Evolutionary conservation across 2,797 vertebrate species (phyloP), one percentile per base, ranked within the genome.

Genomic region (Pangasius larnaudii): DNA sequence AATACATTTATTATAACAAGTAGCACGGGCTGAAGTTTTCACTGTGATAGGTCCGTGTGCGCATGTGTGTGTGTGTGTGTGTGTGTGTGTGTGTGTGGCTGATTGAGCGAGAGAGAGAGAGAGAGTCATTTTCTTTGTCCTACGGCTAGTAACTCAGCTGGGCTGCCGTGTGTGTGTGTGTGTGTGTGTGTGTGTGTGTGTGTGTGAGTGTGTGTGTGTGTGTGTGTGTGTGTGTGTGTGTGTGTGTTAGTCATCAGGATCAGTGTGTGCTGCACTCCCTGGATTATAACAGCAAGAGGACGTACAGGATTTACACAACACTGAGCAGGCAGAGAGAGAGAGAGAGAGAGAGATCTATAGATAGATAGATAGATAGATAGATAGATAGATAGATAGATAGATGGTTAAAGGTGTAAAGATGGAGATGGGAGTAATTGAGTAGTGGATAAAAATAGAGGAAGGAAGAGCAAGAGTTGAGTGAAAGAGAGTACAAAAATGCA

Each of bases 231-330:
- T 74, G 71, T 46, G 71, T 46, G 71, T 49, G 42, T 71, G 69
- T 39, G 18, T 72, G 36, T 22, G 36, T 39, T 42, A 46, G 19
- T 42, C 69, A 72, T 42, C 18, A 36, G 33, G n/a, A 10, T 72
- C 19, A 74, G 10, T 46, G 24, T 46, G 39, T 49, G 42, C 72
- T n/a, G 42, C 72, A 6, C 11, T 46, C 24, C 16, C 0, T 46
- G 10, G 22, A 75, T 75, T 75, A 75, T n/a, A 75, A 75, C 24
- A 69, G 33, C 67, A 49, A 75, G 72, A 75, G 42, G 11, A 75
- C 14, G 39, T 6, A 36, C 65, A 33, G 14, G 30, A 67, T 67
- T 65, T 30, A 24, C 9, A 11, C 24, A 27, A 49, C 22, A 27
- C 42, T 75, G 72, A 75, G 24, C 22, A 16, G 24, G 39, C 18